A percentile compares a stretch with the other conserved stretches of the same genome.
Evolutionary conservation across 2,888 invertebrate species (phyloP).

Genomic region (Oithona nana): DNA sequence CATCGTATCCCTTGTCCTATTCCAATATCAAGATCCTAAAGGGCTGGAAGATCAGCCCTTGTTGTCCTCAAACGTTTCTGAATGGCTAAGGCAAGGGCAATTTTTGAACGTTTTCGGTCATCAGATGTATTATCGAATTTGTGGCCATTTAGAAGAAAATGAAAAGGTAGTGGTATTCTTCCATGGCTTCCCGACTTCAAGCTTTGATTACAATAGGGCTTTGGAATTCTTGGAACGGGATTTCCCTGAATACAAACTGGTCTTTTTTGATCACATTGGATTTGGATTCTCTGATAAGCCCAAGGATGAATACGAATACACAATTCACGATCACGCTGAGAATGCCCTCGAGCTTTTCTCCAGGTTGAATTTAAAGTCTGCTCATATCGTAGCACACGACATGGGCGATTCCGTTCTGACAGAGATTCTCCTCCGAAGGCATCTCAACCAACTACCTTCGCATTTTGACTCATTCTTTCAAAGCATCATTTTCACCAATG

Average conservation of each 20-base stretch:
- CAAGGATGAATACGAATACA: not conserved
- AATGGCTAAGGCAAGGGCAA: too few species aligned
- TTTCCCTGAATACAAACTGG: not conserved
- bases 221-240: not conserved
- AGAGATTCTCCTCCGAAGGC: not conserved
- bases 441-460: not conserved
- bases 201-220: not conserved
- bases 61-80: too few species aligned
- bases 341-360: not conserved
- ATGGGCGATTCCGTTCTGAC: conserved; percentile 14
- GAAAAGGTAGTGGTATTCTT: not conserved
- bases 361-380: not conserved
- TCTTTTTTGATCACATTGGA: not conserved
- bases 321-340: not conserved
- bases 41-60: too few species aligned
- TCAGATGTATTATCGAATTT: too few species aligned
- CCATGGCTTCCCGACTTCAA: conserved; percentile 5
- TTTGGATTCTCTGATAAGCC: conserved; percentile 8
- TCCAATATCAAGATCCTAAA: too few species aligned
- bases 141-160: too few species aligned
- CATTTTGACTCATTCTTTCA: not conserved
- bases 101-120: too few species aligned
- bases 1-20: too few species aligned
- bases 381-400: conserved; percentile 14
- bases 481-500: conserved; percentile 6